phyloP scores from a whole-genome alignment of 2,797 vertebrate genomes.

The Vespertilio murinus region DNA sequence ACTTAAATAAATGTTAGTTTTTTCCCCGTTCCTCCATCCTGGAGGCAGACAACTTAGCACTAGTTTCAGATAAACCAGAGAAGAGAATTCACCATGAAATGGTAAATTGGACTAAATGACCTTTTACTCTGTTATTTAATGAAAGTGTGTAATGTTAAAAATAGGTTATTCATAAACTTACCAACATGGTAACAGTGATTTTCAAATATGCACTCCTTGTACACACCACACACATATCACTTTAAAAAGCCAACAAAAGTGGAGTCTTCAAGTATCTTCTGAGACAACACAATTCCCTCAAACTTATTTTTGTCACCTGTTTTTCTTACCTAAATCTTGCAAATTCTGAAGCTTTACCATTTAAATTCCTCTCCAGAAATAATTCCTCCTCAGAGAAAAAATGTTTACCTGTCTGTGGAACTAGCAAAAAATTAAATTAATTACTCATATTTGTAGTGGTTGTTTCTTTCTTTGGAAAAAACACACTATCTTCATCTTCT shows the following conservation, averaged over 20 bases:
- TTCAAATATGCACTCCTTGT: background rate
- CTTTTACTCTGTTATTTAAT: background rate
- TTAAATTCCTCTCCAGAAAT: slow-evolving; percentile 30
- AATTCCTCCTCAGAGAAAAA: background rate
- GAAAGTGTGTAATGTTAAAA: background rate
- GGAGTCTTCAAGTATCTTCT: background rate
- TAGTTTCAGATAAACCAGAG: background rate
- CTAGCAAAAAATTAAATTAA: slow-evolving; percentile 67
- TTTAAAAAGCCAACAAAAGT: background rate
- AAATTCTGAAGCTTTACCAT: slow-evolving; percentile 48
- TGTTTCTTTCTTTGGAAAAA: slow-evolving; percentile 51
- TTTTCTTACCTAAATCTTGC: slow-evolving; percentile 43
- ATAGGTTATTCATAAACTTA: background rate
- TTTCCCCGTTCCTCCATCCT: background rate
- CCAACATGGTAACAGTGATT: background rate
- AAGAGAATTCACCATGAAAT: background rate
- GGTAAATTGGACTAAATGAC: background rate
- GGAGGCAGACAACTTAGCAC: background rate
- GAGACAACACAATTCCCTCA: background rate
- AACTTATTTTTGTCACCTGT: background rate
- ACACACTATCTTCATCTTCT: slow-evolving; percentile 22
- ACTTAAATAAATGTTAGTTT: background rate
- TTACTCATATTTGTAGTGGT: slow-evolving; percentile 39
- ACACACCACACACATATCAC: background rate
- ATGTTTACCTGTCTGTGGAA: slow-evolving; percentile 50